A percentile compares a stretch with the other conserved stretches of the same genome.
Evolutionary conservation across 2,797 vertebrate species (phyloP).

Genomic region (Melanotaenia nigrans): DNA sequence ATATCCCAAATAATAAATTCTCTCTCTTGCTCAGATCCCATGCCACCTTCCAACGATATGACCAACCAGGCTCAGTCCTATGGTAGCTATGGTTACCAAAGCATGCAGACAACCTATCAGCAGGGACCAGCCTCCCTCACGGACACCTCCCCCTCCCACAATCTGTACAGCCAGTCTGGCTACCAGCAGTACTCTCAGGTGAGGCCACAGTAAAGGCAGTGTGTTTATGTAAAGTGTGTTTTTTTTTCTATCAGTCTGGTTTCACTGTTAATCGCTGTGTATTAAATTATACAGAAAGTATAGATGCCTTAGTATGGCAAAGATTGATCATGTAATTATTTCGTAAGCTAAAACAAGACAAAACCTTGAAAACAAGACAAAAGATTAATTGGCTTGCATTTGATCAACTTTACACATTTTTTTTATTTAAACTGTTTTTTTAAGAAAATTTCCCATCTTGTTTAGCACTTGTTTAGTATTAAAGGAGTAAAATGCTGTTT

Average conservation of each 20-base stretch:
- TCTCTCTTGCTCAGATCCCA: constrained; percentile 80
- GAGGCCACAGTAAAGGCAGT: background rate
- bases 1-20: background rate
- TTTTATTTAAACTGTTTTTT: too few relatives aligned
- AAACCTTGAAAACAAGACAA: too few relatives aligned
- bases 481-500: background rate
- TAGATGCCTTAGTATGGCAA: background rate
- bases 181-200: constrained; percentile 83
- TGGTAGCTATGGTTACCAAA: constrained; percentile 87
- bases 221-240: background rate
- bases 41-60: constrained; percentile 78
- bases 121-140: constrained; percentile 73
- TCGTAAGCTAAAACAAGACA: too few relatives aligned
- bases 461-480: background rate
- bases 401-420: too few relatives aligned
- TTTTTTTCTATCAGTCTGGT: background rate
- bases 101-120: constrained; percentile 88
- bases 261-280: background rate
- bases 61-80: constrained; percentile 85
- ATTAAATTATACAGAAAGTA: background rate
- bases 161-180: constrained; percentile 57
- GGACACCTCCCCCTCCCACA: constrained; percentile 65
- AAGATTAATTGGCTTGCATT: too few relatives aligned
- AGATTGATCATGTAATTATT: background rate
- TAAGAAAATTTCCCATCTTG: background rate